A percentile compares a stretch with the other conserved stretches of the same genome.
These are phyloP conservation scores for Isotomurus palustris DNA, from an alignment of 2,888 invertebrate species.

Conservation along the genomic window DNA sequence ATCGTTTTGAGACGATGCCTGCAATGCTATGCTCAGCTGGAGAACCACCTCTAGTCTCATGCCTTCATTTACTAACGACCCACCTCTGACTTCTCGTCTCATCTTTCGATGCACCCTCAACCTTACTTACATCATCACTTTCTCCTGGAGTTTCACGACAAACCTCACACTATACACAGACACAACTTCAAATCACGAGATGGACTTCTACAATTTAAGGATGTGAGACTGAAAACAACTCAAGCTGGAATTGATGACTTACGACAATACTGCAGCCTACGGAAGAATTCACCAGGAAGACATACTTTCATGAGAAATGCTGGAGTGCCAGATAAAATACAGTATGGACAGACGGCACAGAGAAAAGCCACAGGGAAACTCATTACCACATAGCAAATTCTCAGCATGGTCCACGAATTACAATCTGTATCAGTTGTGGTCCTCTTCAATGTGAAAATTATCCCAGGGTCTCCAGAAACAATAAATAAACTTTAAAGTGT, in stretches of 20 bases:
- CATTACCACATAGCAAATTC: conserved; percentile 44
- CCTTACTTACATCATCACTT: conserved; percentile 14
- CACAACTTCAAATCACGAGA: no score
- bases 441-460: neutral
- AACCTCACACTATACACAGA: neutral
- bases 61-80: conserved; percentile 14
- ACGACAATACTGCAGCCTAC: neutral
- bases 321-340: neutral
- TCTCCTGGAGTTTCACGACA: neutral
- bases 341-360: neutral
- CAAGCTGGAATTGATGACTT: no score
- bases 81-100: conserved; percentile 17
- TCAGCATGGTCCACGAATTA: conserved; percentile 44
- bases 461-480: no score
- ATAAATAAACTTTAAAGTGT: no score
- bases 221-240: no score
- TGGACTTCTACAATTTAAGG: no score
- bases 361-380: conserved; percentile 33
- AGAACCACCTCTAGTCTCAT: conserved; percentile 31
- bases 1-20: conserved; percentile 29
- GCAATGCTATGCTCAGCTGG: conserved; percentile 42
- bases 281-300: neutral
- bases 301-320: neutral
- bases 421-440: conserved; percentile 12
- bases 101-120: neutral